phyloP scores from a whole-genome alignment of 1,140 invertebrate species.

The Panonychus citri region DNA sequence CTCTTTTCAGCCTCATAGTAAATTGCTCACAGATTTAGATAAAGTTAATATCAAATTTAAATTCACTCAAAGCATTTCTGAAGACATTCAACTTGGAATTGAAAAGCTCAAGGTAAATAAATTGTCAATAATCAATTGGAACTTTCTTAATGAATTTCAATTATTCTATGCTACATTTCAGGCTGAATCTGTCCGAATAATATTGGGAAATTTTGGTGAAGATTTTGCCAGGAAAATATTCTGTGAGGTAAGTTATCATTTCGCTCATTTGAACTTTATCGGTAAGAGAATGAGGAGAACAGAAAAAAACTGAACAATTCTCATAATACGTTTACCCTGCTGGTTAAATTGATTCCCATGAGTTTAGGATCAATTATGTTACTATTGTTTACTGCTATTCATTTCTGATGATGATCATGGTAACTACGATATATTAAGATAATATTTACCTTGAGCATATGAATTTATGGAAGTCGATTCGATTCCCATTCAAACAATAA shows the following conservation, averaged over 20 bases:
- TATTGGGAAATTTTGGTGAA: slow-evolving; percentile 88
- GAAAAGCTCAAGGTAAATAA: slow-evolving; percentile 43
- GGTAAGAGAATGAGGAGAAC: no score
- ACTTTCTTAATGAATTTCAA: not conserved
- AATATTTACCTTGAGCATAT: no score
- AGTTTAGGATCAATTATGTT: no score
- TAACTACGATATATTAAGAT: no score
- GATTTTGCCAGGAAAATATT: slow-evolving; percentile 77
- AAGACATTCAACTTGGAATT: slow-evolving; percentile 57
- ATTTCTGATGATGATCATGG: no score
- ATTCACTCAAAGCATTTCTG: slow-evolving; percentile 78
- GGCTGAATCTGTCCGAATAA: slow-evolving; percentile 78
- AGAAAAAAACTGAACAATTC: no score
- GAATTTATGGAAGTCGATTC: no score
- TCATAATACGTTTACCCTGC: no score
- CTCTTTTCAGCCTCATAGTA: slow-evolving; percentile 50
- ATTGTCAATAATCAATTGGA: not conserved
- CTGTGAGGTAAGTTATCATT: slow-evolving; percentile 44
- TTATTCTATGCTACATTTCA: slow-evolving; percentile 8
- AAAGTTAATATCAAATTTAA: slow-evolving; percentile 49
- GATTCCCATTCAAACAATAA: no score
- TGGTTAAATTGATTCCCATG: no score
- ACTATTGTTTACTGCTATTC: no score
- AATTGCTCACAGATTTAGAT: slow-evolving; percentile 68
- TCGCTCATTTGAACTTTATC: no score